These are phyloP conservation scores for Sitobion miscanthi DNA, from an alignment of 1,140 invertebrate species.

Conservation along the genomic window DNA sequence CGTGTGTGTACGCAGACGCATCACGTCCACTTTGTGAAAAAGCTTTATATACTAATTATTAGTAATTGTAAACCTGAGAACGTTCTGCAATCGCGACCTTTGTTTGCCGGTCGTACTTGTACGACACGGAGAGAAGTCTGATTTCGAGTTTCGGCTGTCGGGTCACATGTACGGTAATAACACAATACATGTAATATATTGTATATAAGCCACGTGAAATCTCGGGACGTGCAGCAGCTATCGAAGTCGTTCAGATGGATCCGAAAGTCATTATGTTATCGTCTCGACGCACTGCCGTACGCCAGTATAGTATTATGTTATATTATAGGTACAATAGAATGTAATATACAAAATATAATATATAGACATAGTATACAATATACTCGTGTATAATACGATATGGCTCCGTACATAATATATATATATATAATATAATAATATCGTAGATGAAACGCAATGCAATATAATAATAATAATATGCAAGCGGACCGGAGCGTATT, in stretches of 20 bases:
- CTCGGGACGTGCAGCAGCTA: background rate
- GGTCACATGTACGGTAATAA: background rate
- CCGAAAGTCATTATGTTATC: background rate
- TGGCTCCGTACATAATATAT: too few relatives aligned
- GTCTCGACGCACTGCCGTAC: background rate
- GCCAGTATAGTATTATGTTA: background rate
- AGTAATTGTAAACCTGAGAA: background rate
- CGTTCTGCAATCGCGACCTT: too few relatives aligned
- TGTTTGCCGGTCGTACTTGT: background rate
- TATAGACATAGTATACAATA: background rate
- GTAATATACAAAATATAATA: too few relatives aligned
- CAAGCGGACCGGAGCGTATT: background rate
- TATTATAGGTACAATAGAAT: background rate
- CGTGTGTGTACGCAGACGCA: background rate
- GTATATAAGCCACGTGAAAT: background rate
- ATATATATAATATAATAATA: background rate
- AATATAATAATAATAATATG: background rate
- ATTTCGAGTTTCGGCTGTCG: background rate
- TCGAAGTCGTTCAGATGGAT: background rate
- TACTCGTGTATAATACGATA: background rate
- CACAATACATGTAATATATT: background rate
- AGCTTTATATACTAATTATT: background rate
- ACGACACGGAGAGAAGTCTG: background rate
- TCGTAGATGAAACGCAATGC: background rate
- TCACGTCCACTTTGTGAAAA: background rate